Base-by-base conservation (phyloP, 1,140 invertebrate species). In the Globodera rostochiensis region DNA sequence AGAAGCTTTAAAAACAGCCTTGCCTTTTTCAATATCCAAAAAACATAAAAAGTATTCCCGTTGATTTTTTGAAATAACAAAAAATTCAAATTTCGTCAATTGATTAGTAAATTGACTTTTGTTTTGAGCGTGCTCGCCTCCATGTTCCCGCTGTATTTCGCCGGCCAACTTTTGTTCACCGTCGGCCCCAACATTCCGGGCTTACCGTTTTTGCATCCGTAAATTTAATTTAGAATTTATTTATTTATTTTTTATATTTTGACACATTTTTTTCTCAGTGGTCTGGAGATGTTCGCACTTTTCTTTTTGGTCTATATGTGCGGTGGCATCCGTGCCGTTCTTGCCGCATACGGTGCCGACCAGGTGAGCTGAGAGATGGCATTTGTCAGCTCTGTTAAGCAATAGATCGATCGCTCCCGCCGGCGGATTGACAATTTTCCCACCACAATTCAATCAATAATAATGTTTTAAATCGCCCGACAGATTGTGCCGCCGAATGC, bases 111-210 rank as follows among this genome's bases (percentile, higher is more conserved):
- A 66, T 66, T 13, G 60, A 66, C 13, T 21, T 66, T 66, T 75
- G 49, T 75, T 13, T 47, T 45, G 45, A 78, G 77, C 6, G 21
- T 64, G 19, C 77, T 78, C 49, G 9, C 46, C 25, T 66, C n/a
- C 19, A 64, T 78, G 66, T 78, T 78, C 69, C 57, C 60, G 25
- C 66, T 78, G 45, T 78, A 78, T 70, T 69, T 78, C 3, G 25
- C 69, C 45, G 64, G 77, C 60, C 77, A 78, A 78, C n/a, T 70
- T 5, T 78, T 78, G 50, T 69, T 78, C 49, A 78, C 77, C 15
- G 1, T 78, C 69, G 49, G 57, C 25, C 77, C 77, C 25, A 11
- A 71, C 70, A 36, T 78, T 69, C 77, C 60, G 45, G 53, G 53
- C 11, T 36, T 9, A 7, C 64, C 25, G 66, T 78, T 78, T 78